A percentile compares a stretch with the other conserved stretches of the same genome.
These are phyloP conservation scores for Himalopsyche kuldschensis DNA, from an alignment of 2,888 invertebrate species.

Conservation along the genomic window DNA sequence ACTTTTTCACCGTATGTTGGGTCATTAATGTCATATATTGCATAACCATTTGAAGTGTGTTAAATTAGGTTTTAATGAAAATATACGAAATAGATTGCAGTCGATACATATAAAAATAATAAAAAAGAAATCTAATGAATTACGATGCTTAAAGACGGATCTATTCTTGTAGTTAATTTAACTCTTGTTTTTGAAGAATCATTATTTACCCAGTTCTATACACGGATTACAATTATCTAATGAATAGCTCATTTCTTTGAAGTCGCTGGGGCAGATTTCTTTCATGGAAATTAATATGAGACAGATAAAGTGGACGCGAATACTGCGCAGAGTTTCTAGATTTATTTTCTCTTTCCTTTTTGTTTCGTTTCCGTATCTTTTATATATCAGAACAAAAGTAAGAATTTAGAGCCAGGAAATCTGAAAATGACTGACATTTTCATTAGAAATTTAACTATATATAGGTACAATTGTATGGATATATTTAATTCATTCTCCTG, in stretches of 20 bases:
- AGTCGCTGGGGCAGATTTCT: background rate
- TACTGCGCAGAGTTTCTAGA: background rate
- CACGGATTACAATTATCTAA: background rate
- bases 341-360: background rate
- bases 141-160: too few species aligned
- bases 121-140: too few species aligned
- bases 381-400: background rate
- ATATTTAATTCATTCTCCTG: too few species aligned
- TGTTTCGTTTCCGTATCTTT: background rate
- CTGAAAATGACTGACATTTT: background rate
- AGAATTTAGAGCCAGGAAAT: background rate
- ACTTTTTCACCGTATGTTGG: too few species aligned
- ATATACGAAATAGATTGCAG: too few species aligned
- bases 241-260: background rate
- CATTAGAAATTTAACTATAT: too few species aligned
- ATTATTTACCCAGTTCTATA: background rate
- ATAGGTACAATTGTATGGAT: too few species aligned
- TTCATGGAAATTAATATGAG: background rate
- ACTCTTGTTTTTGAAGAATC: background rate
- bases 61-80: too few species aligned
- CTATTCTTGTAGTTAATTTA: too few species aligned
- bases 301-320: background rate
- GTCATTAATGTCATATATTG: too few species aligned
- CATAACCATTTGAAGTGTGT: too few species aligned
- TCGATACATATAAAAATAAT: too few species aligned